A percentile compares a stretch with the other conserved stretches of the same genome.
Evolutionary conservation across 2,797 vertebrate genomes (phyloP).

Genomic region (Phataginus tetradactyla): DNA sequence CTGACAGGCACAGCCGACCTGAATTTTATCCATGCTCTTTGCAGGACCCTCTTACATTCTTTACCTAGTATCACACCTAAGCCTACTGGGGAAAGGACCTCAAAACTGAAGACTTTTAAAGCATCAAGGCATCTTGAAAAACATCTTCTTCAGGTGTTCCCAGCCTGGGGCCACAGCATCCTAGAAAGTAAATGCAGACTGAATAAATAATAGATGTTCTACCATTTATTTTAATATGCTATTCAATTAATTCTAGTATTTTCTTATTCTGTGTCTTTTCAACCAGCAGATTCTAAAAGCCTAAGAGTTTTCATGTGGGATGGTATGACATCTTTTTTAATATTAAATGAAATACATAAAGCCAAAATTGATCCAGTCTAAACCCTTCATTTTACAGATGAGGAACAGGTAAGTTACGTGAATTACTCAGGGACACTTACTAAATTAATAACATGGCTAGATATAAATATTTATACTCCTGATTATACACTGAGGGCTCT

Average conservation of each 20-base stretch:
- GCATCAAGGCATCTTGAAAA: background rate
- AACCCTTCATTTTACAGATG: background rate
- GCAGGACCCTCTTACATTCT: accelerated
- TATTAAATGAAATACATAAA: conserved; percentile 38
- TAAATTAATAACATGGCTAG: background rate
- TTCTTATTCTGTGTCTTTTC: conserved; percentile 18
- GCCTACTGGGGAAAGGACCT: background rate
- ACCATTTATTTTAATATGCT: conserved; percentile 1
- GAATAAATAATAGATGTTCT: background rate
- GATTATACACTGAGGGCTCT: background rate
- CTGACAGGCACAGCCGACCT: background rate
- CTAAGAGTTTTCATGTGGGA: background rate
- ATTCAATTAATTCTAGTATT: background rate
- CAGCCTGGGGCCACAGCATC: background rate
- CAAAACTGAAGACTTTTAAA: background rate
- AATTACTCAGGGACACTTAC: background rate
- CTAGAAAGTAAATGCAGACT: background rate
- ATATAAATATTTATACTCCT: background rate
- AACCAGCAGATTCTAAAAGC: background rate
- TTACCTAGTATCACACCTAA: background rate
- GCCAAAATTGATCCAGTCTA: background rate
- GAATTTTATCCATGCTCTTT: background rate
- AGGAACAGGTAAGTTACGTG: background rate
- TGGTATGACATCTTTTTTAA: background rate
- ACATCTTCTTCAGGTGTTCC: background rate